Evolutionary conservation across 1,140 invertebrate genomes (phyloP).

Genomic region (Metopolophium dirhodum): DNA sequence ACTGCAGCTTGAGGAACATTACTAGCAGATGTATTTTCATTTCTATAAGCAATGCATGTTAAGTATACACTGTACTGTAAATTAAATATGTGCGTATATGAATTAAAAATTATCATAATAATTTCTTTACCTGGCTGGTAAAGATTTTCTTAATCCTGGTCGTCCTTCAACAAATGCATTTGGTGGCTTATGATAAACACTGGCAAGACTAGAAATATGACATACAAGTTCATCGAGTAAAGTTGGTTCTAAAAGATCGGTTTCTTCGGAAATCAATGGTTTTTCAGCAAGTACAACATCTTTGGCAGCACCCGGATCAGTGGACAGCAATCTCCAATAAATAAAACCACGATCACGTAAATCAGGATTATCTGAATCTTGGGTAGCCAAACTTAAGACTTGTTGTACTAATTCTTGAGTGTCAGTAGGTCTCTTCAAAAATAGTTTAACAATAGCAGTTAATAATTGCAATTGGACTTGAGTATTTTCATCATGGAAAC

Average conservation of each 20-base stretch:
- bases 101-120: neutral
- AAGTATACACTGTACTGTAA: neutral
- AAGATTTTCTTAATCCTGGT: slow-evolving; percentile 66
- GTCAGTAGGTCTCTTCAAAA: slow-evolving; percentile 96
- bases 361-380: slow-evolving; percentile 99
- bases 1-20: slow-evolving; percentile 66
- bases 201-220: slow-evolving; percentile 97
- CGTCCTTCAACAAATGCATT: slow-evolving; percentile 96
- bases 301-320: slow-evolving; percentile 97
- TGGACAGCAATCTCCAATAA: slow-evolving; percentile 98
- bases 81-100: neutral
- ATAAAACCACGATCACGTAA: slow-evolving; percentile 98
- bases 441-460: slow-evolving; percentile 98
- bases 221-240: slow-evolving; percentile 98
- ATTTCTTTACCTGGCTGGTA: slow-evolving; percentile 63
- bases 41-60: slow-evolving; percentile 45
- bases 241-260: slow-evolving; percentile 97
- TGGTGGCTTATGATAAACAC: slow-evolving; percentile 99
- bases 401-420: slow-evolving; percentile 97
- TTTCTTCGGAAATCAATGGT: slow-evolving; percentile 98
- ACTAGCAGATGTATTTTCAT: slow-evolving; percentile 61
- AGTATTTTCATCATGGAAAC: slow-evolving; percentile 99
- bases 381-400: slow-evolving; percentile 90
- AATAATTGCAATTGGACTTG: slow-evolving; percentile 97
- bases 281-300: slow-evolving; percentile 99